phyloP scores from a whole-genome alignment of 2,113 vertebrate genomes.

The Brachypodius melanocephalos region DNA sequence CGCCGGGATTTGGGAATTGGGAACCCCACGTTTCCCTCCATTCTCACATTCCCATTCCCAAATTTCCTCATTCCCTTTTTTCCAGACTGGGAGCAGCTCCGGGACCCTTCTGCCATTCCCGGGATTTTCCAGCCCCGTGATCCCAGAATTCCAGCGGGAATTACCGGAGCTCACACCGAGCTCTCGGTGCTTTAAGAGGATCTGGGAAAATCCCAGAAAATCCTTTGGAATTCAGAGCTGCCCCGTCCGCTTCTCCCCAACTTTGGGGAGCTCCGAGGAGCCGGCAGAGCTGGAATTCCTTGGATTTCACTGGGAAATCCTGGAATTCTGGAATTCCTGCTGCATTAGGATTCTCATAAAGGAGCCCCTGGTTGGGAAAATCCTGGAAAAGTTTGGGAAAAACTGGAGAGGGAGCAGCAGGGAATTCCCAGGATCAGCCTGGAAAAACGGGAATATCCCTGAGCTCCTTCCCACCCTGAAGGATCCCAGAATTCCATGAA shows the following conservation, averaged over 20 bases:
- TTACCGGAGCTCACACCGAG: neutral
- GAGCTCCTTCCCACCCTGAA: neutral
- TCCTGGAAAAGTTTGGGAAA: neutral
- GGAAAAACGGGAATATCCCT: neutral
- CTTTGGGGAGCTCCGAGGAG: neutral
- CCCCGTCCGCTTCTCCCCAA: neutral
- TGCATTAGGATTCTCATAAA: fast-evolving
- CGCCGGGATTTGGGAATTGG: fast-evolving
- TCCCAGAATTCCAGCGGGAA: neutral
- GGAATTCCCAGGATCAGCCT: neutral
- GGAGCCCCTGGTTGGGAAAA: neutral
- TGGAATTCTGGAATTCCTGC: neutral
- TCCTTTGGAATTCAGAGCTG: neutral
- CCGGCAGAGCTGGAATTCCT: neutral
- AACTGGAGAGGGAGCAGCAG: neutral
- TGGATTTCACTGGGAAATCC: neutral
- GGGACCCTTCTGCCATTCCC: fast-evolving
- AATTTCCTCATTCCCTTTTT: neutral
- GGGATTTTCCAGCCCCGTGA: neutral
- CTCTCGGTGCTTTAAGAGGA: neutral
- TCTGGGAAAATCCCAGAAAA: neutral
- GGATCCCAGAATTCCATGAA: neutral
- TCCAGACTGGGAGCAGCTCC: neutral
- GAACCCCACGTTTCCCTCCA: neutral
- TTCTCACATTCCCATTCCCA: neutral